Percentiles rank a stretch among this genome's conserved stretches.
Conservation (phyloP, 2,797 vertebrate genomes). For the Acanthurus tractus region DNA sequence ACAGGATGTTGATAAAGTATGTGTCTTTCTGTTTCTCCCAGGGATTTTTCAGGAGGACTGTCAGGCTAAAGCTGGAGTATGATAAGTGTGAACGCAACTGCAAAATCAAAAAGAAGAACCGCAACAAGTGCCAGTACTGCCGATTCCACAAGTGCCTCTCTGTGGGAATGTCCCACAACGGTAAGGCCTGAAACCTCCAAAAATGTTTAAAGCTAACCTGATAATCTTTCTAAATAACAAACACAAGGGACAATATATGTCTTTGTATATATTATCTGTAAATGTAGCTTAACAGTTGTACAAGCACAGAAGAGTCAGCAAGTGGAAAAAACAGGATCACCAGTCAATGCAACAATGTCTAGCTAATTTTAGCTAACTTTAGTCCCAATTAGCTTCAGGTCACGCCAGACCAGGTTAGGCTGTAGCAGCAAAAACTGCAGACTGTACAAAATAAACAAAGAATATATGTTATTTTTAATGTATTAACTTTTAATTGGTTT, state of each 20-base stretch:
- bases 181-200: conserved; percentile 80
- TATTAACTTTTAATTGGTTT: too few species aligned
- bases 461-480: too few species aligned
- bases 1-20: too few species aligned
- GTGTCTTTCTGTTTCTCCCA: conserved; percentile 50
- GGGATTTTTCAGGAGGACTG: conserved; percentile 97
- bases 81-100: conserved; percentile 94
- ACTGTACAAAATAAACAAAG: too few species aligned
- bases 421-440: too few species aligned
- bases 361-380: too few species aligned
- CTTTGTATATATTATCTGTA: background rate
- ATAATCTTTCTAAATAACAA: background rate
- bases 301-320: background rate
- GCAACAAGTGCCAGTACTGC: conserved; percentile 98
- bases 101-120: conserved; percentile 98
- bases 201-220: background rate
- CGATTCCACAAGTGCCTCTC: conserved; percentile 99
- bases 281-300: background rate
- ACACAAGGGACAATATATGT: background rate
- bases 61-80: conserved; percentile 94
- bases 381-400: too few species aligned
- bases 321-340: too few species aligned
- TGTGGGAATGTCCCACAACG: conserved; percentile 98
- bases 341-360: too few species aligned
- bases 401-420: too few species aligned